These are phyloP conservation scores for Nyctereutes procyonoides DNA, from an alignment of 2,113 vertebrate species.

Conservation along the genomic window DNA sequence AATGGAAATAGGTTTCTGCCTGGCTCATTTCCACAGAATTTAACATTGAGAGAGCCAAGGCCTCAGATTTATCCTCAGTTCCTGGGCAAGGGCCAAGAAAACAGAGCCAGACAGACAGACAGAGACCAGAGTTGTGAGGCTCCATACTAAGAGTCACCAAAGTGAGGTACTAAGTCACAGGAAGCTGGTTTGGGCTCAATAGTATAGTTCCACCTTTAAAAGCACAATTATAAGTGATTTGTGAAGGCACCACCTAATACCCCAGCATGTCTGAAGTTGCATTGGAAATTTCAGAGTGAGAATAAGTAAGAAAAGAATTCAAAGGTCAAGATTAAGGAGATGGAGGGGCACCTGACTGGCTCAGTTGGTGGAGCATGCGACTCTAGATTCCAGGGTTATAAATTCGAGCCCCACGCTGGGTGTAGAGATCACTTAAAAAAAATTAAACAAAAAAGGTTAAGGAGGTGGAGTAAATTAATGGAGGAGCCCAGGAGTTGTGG, in stretches of 20 bases:
- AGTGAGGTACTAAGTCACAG: not conserved
- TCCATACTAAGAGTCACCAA: slow-evolving; percentile 18
- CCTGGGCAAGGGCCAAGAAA: slow-evolving; percentile 71
- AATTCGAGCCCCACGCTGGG: not conserved
- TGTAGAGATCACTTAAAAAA: not conserved
- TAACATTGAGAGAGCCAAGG: slow-evolving; percentile 61
- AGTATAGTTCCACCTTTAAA: not conserved
- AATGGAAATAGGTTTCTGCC: slow-evolving; percentile 62
- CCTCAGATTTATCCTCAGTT: slow-evolving; percentile 65
- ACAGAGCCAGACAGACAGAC: slow-evolving; percentile 66
- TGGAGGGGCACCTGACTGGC: not conserved
- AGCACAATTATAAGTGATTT: not conserved
- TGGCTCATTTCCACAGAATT: slow-evolving; percentile 76
- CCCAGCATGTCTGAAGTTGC: slow-evolving; percentile 19
- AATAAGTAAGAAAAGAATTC: not conserved
- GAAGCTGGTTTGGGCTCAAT: not conserved
- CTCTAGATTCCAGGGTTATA: not conserved
- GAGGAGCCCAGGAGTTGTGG: not conserved
- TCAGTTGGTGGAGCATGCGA: not conserved
- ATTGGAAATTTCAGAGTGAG: not conserved
- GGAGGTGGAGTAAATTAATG: not conserved
- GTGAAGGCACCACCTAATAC: not conserved
- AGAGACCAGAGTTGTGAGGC: slow-evolving; percentile 37
- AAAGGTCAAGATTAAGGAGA: slow-evolving; percentile 10
- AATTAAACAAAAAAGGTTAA: not conserved